Conservation (phyloP, 2,888 invertebrate genomes). For the Mimas tiliae region DNA sequence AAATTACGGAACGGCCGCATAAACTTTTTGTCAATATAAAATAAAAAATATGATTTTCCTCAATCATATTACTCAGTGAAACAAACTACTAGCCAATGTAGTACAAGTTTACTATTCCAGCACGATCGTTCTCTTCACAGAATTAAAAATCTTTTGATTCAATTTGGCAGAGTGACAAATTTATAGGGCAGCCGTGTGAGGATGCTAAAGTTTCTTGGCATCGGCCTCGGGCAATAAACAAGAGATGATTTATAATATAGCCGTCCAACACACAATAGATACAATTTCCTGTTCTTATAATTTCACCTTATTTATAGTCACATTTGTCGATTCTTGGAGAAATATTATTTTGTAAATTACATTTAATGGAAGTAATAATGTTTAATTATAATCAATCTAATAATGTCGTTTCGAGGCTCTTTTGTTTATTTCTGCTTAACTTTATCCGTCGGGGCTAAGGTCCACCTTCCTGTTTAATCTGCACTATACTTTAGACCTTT, state of each 20-base stretch:
- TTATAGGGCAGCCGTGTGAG: constrained; percentile 43
- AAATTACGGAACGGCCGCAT: too few relatives aligned
- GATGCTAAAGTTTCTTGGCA: constrained; percentile 57
- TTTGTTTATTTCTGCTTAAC: background rate
- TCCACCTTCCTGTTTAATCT: too few relatives aligned
- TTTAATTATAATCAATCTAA: background rate
- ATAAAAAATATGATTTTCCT: background rate
- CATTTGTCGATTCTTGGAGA: constrained; percentile 10
- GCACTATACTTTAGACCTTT: too few relatives aligned
- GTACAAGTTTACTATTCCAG: constrained; percentile 1
- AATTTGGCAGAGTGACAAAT: constrained; percentile 57
- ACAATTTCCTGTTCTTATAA: constrained; percentile 24
- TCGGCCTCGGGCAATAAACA: constrained; percentile 48
- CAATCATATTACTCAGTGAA: background rate
- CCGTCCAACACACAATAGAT: constrained; percentile 27
- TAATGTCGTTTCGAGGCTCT: background rate
- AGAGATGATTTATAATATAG: constrained; percentile 48
- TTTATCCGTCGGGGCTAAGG: too few relatives aligned
- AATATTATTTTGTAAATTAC: background rate
- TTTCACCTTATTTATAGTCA: constrained; percentile 15
- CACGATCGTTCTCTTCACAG: background rate
- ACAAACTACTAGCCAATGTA: constrained; percentile 25
- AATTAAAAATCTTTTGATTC: constrained; percentile 26
- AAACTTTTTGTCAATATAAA: background rate
- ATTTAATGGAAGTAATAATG: background rate